These are phyloP conservation scores for Leptinotarsa texana DNA, from an alignment of 1,140 invertebrate genomes.

Conservation along the genomic window DNA sequence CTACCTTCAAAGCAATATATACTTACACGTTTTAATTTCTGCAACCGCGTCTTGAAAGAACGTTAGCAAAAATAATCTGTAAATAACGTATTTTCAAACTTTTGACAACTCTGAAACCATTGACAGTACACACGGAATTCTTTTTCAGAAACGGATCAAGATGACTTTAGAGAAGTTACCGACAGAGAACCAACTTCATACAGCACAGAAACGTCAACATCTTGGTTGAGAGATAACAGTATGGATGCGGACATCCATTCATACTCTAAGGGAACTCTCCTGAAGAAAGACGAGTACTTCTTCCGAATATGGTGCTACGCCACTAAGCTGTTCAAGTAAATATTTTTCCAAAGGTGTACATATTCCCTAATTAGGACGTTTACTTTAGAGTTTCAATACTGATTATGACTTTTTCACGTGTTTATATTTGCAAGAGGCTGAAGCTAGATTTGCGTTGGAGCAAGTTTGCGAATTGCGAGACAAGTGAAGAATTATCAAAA, in stretches of 20 bases:
- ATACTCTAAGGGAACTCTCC: constrained; percentile 79
- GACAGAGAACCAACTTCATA: constrained; percentile 74
- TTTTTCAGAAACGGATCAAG: constrained; percentile 55
- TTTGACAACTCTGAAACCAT: too few relatives aligned
- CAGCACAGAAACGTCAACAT: constrained; percentile 89
- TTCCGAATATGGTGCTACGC: constrained; percentile 90
- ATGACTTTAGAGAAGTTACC: constrained; percentile 63
- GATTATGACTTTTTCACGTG: constrained; percentile 33
- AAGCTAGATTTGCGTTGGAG: constrained; percentile 24
- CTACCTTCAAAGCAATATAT: too few relatives aligned
- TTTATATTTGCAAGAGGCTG: constrained; percentile 25
- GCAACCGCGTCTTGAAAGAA: too few relatives aligned
- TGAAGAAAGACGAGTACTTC: constrained; percentile 90
- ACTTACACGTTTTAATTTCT: too few relatives aligned
- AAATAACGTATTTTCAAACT: too few relatives aligned
- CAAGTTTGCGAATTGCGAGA: constrained; percentile 41
- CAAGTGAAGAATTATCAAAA: constrained; percentile 20
- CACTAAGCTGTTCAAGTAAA: constrained; percentile 78
- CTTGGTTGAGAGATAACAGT: constrained; percentile 86
- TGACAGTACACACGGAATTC: not conserved
- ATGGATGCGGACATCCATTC: constrained; percentile 92
- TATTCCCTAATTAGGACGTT: constrained; percentile 27
- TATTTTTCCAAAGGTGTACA: constrained; percentile 24
- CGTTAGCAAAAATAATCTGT: too few relatives aligned
- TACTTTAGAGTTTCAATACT: constrained; percentile 28